Base-by-base conservation (phyloP, 2,888 invertebrate species). In the Odontothrips loti region DNA sequence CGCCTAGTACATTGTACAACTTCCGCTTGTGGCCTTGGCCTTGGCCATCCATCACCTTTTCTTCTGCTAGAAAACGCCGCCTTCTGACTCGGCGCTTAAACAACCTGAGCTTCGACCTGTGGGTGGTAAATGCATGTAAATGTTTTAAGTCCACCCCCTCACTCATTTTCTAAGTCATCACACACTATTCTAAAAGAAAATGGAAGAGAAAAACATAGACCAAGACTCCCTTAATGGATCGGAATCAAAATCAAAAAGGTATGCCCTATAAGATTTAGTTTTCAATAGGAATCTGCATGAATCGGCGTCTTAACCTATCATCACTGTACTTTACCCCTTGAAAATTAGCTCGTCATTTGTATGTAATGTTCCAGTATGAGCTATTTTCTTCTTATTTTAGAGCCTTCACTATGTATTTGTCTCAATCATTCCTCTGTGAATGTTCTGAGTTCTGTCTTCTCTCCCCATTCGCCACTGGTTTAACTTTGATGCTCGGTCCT, bases 161-260 rank as follows among this genome's bases (percentile, higher is more conserved):
- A 15, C 17, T 20, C 6, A 6, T 58, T 58, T 15, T 58, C 20
- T 51, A 58, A 58, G 58, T 43, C 34, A 12, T 17, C 58, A 12
- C 15, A n/a, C 6, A 58, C 58, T 17, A 58, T 58, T 58, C 58
- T 58, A 27, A 75, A 23, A 75, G 68, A 75, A 75, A 27, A 75
- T 75, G 68, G 68, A 75, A 12, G 68, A 75, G 10, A 75, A 75
- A 27, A 75, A 75, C 27, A 27, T 75, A 10, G 68, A 75, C 23
- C n/a, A 75, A 27, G 68, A 75, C 23, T 27, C 27, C 27, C 68
- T 12, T 23, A 75, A 75, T 75, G 68, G 68, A 27, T 27, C 68
- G 10, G 68, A 75, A 27, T 75, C 68, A 75, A 75, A 75, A 75
- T 75, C 68, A 1, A 75, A 75, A 27, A 75, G 68, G 68, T 75